phyloP scores from a whole-genome alignment of 2,797 vertebrate species.

The Lophius americanus region DNA sequence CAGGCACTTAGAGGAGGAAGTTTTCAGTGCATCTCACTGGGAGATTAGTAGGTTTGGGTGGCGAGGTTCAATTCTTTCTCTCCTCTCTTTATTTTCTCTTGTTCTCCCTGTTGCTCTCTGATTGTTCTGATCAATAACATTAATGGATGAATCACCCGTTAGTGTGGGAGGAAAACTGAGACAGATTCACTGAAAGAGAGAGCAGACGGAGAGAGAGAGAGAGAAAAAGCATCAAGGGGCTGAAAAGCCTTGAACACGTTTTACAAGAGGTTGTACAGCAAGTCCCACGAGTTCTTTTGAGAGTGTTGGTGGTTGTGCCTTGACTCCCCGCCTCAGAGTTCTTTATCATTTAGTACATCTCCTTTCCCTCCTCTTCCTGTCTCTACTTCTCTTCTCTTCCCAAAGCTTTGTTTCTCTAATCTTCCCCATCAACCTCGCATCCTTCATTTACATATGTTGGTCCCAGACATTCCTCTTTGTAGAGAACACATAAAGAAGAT shows the following conservation, averaged over 20 bases:
- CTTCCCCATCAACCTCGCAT: slow-evolving; percentile 54
- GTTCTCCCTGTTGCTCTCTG: slow-evolving; percentile 49
- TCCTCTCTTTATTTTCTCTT: slow-evolving; percentile 20
- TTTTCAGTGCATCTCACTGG: slow-evolving; percentile 39
- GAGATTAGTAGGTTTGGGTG: slow-evolving; percentile 51
- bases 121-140: slow-evolving; percentile 69
- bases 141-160: slow-evolving; percentile 56
- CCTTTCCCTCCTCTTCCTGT: slow-evolving; percentile 8
- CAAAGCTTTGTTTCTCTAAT: slow-evolving; percentile 20
- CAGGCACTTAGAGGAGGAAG: slow-evolving; percentile 30
- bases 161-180: slow-evolving; percentile 21
- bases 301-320: slow-evolving; percentile 33
- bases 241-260: slow-evolving; percentile 50
- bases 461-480: slow-evolving; percentile 48
- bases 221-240: slow-evolving; percentile 24
- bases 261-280: slow-evolving; percentile 46
- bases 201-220: slow-evolving; percentile 22
- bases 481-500: slow-evolving; percentile 63
- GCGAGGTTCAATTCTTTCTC: slow-evolving; percentile 23
- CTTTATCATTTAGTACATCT: slow-evolving; percentile 19
- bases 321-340: slow-evolving; percentile 38
- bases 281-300: slow-evolving; percentile 39
- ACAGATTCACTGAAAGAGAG: not conserved
- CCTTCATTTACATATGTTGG: slow-evolving; percentile 65
- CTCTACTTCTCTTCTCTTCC: slow-evolving; percentile 1